Conservation (phyloP, 1,140 invertebrate genomes). For the Anoplolepis gracilipes region DNA sequence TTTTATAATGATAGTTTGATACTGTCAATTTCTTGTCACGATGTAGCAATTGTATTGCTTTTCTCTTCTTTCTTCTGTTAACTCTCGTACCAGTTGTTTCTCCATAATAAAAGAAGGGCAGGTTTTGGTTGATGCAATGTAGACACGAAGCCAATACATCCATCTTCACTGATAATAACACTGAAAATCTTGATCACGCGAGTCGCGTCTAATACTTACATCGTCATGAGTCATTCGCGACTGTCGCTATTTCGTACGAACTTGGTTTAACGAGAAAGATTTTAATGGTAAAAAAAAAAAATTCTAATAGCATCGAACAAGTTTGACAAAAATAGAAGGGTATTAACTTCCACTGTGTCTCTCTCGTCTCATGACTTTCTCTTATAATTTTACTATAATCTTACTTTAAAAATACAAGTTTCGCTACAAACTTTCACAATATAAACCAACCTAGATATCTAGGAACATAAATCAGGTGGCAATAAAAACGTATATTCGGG, state of each 20-base stretch:
- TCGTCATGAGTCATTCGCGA: conserved; percentile 13
- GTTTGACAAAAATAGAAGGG: conserved; percentile 22
- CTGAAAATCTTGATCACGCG: conserved; percentile 54
- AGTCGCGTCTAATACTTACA: conserved; percentile 5
- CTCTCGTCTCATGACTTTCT: conserved; percentile 23
- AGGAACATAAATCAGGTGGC: conserved; percentile 13
- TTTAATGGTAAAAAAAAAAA: conserved; percentile 40
- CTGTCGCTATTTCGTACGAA: conserved; percentile 35
- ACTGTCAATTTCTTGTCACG: conserved; percentile 11
- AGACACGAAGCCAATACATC: conserved; percentile 69
- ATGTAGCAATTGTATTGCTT: not conserved
- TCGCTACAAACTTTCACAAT: conserved; percentile 20
- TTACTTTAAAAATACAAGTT: conserved; percentile 37
- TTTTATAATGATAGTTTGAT: conserved; percentile 31
- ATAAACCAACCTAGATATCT: not conserved
- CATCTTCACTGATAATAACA: conserved; percentile 64
- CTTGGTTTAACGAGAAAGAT: not conserved
- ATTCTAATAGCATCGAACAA: conserved; percentile 14
- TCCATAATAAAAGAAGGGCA: conserved; percentile 48
- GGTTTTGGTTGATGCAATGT: conserved; percentile 69
- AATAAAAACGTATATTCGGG: conserved; percentile 32
- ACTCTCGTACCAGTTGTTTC: conserved; percentile 7
- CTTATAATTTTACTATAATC: conserved; percentile 39
- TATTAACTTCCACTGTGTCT: conserved; percentile 24
- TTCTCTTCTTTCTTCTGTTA: not conserved